Evolutionary conservation across 1,140 invertebrate species (phyloP).

Genomic region (Phortica variegata): DNA sequence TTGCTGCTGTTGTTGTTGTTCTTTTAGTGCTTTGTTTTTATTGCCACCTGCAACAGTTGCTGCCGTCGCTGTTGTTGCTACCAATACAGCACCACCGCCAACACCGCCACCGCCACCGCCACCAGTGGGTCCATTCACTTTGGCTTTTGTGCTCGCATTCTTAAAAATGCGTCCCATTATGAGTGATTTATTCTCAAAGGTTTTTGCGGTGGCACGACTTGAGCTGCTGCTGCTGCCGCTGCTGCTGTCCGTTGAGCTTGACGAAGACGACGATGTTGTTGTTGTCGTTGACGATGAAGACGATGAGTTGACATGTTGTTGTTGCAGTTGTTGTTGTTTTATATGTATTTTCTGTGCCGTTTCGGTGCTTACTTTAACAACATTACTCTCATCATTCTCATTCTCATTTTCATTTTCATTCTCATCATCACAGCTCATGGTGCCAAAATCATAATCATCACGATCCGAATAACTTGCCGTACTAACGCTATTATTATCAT

Average conservation of each 20-base stretch:
- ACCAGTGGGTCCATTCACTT: background rate
- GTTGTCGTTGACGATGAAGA: conserved; percentile 16
- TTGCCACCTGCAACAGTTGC: too few relatives aligned
- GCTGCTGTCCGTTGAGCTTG: conserved; percentile 12
- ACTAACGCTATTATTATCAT: conserved; percentile 51
- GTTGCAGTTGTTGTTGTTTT: too few relatives aligned
- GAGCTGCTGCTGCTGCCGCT: conserved; percentile 39
- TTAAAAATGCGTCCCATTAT: conserved; percentile 62
- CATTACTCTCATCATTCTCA: conserved; percentile 7
- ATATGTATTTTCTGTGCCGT: background rate
- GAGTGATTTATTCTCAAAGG: conserved; percentile 59
- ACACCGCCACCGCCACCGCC: conserved; percentile 15
- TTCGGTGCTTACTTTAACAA: background rate
- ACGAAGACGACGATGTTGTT: conserved; percentile 3
- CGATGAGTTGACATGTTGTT: conserved; percentile 13
- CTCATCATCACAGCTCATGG: conserved; percentile 47
- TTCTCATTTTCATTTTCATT: conserved; percentile 17
- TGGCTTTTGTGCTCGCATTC: conserved; percentile 56
- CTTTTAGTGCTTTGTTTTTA: background rate
- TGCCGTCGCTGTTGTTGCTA: background rate
- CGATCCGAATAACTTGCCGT: conserved; percentile 53
- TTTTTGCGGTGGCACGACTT: conserved; percentile 47
- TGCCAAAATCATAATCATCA: conserved; percentile 54
- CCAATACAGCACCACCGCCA: conserved; percentile 2
- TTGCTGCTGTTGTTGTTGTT: background rate